Conservation (phyloP, 2,888 invertebrate genomes). For the Andrena bucephala region DNA sequence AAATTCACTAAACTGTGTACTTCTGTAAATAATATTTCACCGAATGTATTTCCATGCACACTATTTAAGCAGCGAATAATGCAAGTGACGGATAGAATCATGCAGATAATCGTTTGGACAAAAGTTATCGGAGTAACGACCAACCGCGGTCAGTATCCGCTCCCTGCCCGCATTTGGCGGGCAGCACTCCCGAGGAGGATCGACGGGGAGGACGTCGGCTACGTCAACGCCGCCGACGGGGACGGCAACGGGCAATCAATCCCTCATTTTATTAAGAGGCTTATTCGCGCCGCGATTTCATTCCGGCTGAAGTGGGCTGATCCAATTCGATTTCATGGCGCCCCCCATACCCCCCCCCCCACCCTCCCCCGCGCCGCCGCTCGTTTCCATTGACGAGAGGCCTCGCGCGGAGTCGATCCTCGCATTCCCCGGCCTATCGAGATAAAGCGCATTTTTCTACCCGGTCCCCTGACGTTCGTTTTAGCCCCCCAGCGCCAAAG, state of each 20-base stretch:
- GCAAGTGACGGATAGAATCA: too few relatives aligned
- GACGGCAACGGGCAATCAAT: conserved; percentile 68
- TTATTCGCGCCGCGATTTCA: conserved; percentile 75
- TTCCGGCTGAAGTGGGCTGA: conserved; percentile 71
- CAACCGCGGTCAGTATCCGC: conserved; percentile 25
- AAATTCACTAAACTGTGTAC: too few relatives aligned
- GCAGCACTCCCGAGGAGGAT: conserved; percentile 9
- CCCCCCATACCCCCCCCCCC: conserved; percentile 17
- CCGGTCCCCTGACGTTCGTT: background rate
- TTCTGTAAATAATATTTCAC: too few relatives aligned
- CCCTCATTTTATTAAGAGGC: conserved; percentile 74
- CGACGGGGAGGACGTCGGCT: conserved; percentile 27
- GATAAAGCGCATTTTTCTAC: conserved; percentile 19
- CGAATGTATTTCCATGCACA: too few relatives aligned
- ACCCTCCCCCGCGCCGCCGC: conserved; percentile 25
- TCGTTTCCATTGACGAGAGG: conserved; percentile 53
- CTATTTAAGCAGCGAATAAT: too few relatives aligned
- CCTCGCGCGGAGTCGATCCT: conserved; percentile 12
- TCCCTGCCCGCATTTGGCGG: conserved; percentile 19
- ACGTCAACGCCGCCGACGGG: conserved; percentile 2
- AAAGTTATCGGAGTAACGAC: too few relatives aligned
- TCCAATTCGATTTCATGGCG: conserved; percentile 73
- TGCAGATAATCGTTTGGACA: too few relatives aligned
- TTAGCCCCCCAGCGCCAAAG: background rate
- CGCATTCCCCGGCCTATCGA: conserved; percentile 16